phyloP scores from a whole-genome alignment of 2,888 invertebrate genomes.

The Strigamia maritima region DNA sequence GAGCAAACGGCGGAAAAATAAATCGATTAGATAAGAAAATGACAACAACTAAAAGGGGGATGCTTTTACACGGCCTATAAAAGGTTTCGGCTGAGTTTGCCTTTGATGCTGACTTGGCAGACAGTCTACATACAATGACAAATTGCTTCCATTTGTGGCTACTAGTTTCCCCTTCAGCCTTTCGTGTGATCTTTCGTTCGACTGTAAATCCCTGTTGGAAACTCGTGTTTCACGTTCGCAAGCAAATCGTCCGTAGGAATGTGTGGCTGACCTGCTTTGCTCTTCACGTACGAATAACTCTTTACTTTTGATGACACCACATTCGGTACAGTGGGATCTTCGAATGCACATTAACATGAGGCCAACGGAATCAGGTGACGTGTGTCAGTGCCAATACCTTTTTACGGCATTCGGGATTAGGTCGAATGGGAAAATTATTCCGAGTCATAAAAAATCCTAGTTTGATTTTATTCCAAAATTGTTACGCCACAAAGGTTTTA shows the following conservation, averaged over 20 bases:
- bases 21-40: neutral
- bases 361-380: neutral
- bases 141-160: conserved; percentile 10
- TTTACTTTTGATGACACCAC: conserved; percentile 10
- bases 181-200: neutral
- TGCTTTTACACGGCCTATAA: neutral
- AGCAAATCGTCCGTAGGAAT: conserved; percentile 15
- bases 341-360: neutral
- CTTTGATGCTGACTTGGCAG: neutral
- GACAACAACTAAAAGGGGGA: conserved; percentile 2
- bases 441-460: neutral
- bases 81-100: neutral
- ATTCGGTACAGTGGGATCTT: neutral
- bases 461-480: neutral
- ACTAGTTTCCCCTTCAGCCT: conserved; percentile 5
- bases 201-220: neutral
- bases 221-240: conserved; percentile 10
- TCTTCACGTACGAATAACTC: conserved; percentile 5
- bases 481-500: neutral
- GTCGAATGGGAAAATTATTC: conserved; percentile 2
- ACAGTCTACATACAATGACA: conserved; percentile 15
- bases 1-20: neutral
- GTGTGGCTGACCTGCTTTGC: conserved; percentile 10
- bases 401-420: neutral
- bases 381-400: neutral